Evolutionary conservation across 2,888 invertebrate genomes (phyloP), one percentile per base, ranked within the genome.

Genomic region (Invenusta paracnida): DNA sequence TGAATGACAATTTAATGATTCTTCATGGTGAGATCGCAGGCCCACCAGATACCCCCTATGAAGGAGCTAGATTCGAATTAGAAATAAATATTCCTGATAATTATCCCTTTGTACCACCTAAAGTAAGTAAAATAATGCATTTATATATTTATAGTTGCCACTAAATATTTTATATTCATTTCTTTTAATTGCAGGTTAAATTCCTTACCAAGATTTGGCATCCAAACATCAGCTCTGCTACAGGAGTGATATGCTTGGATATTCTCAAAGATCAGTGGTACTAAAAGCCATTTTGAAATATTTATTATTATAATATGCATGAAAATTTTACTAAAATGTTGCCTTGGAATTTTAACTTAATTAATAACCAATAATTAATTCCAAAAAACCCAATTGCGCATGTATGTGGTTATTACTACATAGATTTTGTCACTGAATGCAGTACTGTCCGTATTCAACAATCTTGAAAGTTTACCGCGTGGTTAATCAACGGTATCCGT

Each of bases 181-280:
- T 82, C 27, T 82, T 30, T 82, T 28, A 82, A 82, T 88, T 89
- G 48, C 88, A 97, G 97, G 96, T 98, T 88, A 94, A 96, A 88
- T 99, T 99, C 93, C 94, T 95, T 88, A 99, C 98, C 87, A 96
- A 95, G 93, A 97, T 99, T 91, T 99, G 99, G 99, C 99, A 99
- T 93, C 99, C 99, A 85, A 99, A 99, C 92, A 97, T 99, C 90
- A 98, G 98, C 84, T 98, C 98, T 23, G 98, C 97, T 23, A 99
- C 99, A 0, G 93, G 93, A 48, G 97, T 97, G 83, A 98, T 99
- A 90, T 99, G 99, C 92, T 93, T 99, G 92, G 99, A 99, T 92
- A 99, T 99, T 90, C 93, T 99, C 86, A 98, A 98, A 93, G 93
- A 93, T 88, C 92, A 93, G 88, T 93, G 93, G 93, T 92, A 28